Conservation (phyloP, 2,888 invertebrate genomes). For the Cryptophagus acutangulus region DNA sequence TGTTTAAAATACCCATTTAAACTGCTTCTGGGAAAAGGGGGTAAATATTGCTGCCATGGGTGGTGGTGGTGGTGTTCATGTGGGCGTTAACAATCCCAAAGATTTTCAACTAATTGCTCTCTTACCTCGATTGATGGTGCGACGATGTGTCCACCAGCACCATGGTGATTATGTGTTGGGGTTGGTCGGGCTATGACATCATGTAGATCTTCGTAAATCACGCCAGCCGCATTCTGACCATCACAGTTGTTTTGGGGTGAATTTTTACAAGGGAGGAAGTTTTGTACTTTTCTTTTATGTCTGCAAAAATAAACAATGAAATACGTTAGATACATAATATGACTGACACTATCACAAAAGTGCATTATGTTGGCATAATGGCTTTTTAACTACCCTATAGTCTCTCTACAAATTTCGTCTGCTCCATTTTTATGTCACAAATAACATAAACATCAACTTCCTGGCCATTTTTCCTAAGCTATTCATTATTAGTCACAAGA, state of each 20-base stretch:
- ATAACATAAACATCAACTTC: too few relatives aligned
- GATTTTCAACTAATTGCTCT: neutral
- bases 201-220: conserved; percentile 75
- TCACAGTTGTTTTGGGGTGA: conserved; percentile 56
- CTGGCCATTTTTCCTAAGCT: too few relatives aligned
- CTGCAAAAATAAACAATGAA: conserved; percentile 52
- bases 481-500: too few relatives aligned
- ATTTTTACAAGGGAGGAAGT: conserved; percentile 77
- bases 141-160: conserved; percentile 44
- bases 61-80: conserved; percentile 9
- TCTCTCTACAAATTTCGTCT: too few relatives aligned
- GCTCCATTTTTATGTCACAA: too few relatives aligned
- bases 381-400: neutral
- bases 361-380: conserved; percentile 13
- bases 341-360: conserved; percentile 24
- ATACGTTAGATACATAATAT: conserved; percentile 21
- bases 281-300: conserved; percentile 82
- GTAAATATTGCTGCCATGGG: neutral
- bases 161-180: conserved; percentile 42
- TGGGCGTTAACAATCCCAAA: conserved; percentile 11
- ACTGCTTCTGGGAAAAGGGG: conserved; percentile 5
- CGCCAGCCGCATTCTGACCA: conserved; percentile 54
- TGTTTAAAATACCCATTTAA: conserved; percentile 21
- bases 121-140: conserved; percentile 50
- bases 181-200: conserved; percentile 56